Percentiles rank a stretch among this genome's conserved stretches.
phyloP scores from a whole-genome alignment of 2,888 invertebrate species.

The Margaritifera margaritifera region DNA sequence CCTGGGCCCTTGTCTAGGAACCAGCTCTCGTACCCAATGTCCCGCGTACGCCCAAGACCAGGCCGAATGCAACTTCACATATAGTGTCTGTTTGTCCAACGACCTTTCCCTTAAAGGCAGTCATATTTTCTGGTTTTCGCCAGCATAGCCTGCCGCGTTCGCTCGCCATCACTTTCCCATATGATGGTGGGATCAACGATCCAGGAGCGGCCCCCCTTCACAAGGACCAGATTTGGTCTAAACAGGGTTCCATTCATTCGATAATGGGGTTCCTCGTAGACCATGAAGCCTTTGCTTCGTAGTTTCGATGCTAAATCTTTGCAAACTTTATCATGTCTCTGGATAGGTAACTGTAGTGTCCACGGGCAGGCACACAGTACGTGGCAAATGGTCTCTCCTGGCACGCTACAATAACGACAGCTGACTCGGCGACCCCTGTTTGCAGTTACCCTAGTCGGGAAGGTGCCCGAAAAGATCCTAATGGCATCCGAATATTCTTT shows the following conservation, averaged over 20 bases:
- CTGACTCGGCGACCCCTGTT: neutral
- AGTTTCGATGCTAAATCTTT: neutral
- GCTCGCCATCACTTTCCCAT: neutral
- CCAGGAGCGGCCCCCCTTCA: neutral
- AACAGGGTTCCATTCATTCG: neutral
- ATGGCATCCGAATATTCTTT: too few species aligned
- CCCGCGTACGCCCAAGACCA: too few species aligned
- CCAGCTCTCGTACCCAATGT: too few species aligned
- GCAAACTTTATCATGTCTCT: constrained; percentile 1
- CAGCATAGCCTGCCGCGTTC: neutral
- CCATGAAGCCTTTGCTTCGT: neutral
- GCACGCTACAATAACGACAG: constrained; percentile 2
- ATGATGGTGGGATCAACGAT: constrained; percentile 7
- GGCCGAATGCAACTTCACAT: too few species aligned
- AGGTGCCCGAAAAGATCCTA: neutral
- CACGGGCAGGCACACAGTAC: constrained; percentile 8
- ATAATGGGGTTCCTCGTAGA: neutral
- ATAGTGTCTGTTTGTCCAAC: too few species aligned
- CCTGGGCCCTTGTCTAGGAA: too few species aligned
- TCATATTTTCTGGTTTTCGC: constrained; percentile 1
- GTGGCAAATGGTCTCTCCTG: constrained; percentile 12
- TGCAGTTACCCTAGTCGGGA: neutral
- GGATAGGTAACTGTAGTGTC: constrained; percentile 5
- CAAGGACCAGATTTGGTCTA: neutral
- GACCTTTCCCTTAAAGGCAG: too few species aligned